These are phyloP conservation scores for Hoplostethus atlanticus DNA, from an alignment of 2,797 vertebrate genomes.

Conservation along the genomic window DNA sequence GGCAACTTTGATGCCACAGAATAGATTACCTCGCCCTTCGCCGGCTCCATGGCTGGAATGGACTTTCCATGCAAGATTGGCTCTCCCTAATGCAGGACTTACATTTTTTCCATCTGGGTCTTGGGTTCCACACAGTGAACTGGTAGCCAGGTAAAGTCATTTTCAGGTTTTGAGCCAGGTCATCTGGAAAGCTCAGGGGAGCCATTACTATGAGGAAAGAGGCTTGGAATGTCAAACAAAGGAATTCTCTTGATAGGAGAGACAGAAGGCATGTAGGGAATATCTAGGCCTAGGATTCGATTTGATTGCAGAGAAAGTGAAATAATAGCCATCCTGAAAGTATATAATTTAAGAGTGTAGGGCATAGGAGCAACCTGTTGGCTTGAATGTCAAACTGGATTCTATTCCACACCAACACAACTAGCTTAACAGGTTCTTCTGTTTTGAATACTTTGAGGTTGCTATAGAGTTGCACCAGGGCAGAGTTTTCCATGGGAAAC, in stretches of 20 bases:
- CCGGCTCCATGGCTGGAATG: constrained; percentile 43
- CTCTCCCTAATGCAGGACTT: constrained; percentile 46
- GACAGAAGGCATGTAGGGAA: constrained; percentile 19
- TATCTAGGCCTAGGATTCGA: background rate
- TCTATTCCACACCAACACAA: constrained; percentile 3
- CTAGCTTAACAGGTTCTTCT: constrained; percentile 37
- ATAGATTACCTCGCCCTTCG: constrained; percentile 64
- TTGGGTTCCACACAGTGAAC: constrained; percentile 39
- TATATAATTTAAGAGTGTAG: constrained; percentile 5
- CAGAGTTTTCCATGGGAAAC: constrained; percentile 11
- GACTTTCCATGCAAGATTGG: constrained; percentile 65
- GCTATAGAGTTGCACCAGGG: constrained; percentile 8
- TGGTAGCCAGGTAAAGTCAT: constrained; percentile 59
- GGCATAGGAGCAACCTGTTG: constrained; percentile 1
- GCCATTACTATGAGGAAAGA: constrained; percentile 25
- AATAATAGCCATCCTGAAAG: constrained; percentile 15
- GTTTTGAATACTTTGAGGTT: constrained; percentile 17
- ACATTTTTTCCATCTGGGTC: constrained; percentile 59
- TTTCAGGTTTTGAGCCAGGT: constrained; percentile 41
- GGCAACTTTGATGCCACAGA: constrained; percentile 71
- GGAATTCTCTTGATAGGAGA: constrained; percentile 32
- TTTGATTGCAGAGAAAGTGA: constrained; percentile 24
- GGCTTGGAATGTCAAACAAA: constrained; percentile 20
- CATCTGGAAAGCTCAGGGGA: constrained; percentile 44
- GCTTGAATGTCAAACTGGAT: constrained; percentile 1